Evolutionary conservation across 2,888 invertebrate species (phyloP).

Genomic region (Agrotis puta): DNA sequence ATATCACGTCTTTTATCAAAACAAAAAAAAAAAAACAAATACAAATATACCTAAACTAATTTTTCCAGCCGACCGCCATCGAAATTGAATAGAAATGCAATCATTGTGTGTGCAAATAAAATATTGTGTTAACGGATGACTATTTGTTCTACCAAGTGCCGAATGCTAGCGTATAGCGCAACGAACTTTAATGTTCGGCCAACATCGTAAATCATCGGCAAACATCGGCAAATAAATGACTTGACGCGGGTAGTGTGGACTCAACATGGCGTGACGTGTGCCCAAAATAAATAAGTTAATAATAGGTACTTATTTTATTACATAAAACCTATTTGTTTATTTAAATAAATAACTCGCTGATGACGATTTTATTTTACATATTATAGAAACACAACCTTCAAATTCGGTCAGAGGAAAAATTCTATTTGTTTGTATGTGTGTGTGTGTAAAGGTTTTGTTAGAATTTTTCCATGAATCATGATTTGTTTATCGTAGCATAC

Average conservation of each 20-base stretch:
- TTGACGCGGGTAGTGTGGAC: constrained; percentile 27
- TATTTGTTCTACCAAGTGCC: constrained; percentile 54
- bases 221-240: constrained; percentile 50
- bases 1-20: constrained; percentile 1
- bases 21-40: constrained; percentile 26
- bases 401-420: not conserved
- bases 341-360: not conserved
- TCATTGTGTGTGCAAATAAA: constrained; percentile 59
- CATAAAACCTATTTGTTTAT: not conserved
- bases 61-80: constrained; percentile 45
- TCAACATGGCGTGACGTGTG: constrained; percentile 10
- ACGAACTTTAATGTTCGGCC: constrained; percentile 49
- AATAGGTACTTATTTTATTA: constrained; percentile 4
- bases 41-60: constrained; percentile 55
- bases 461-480: no score
- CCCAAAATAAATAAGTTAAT: not conserved
- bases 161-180: constrained; percentile 28
- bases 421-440: no score
- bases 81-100: constrained; percentile 61
- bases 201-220: constrained; percentile 55
- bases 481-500: not conserved
- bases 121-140: constrained; percentile 65
- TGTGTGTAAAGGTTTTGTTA: no score
- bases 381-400: not conserved
- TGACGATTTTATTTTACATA: not conserved